Conservation (phyloP, 2,888 invertebrate species). For the Bugula neritina region DNA sequence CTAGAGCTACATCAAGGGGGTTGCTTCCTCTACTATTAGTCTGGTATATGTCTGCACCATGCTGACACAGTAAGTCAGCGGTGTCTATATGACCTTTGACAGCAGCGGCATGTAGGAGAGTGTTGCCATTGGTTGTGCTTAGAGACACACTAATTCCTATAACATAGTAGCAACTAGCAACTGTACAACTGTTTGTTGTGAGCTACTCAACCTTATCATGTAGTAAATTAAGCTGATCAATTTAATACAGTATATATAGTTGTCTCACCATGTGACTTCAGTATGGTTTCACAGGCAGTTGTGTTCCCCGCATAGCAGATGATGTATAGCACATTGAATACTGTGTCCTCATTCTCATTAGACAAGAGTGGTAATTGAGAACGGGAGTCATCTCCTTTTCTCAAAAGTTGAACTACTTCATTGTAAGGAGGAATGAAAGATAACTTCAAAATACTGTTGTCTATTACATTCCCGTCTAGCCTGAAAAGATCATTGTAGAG, state of each 20-base stretch:
- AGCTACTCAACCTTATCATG: no score
- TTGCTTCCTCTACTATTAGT: background rate
- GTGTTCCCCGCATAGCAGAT: background rate
- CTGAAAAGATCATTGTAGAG: no score
- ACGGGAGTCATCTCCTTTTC: background rate
- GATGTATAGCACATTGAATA: background rate
- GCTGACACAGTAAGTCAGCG: background rate
- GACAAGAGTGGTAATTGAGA: background rate
- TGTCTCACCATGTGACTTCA: background rate
- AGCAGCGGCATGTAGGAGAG: slow-evolving; percentile 8
- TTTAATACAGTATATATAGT: no score
- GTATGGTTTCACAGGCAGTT: background rate
- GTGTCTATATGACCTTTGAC: background rate
- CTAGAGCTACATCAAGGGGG: slow-evolving; percentile 14
- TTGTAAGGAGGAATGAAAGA: background rate
- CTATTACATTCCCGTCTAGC: background rate
- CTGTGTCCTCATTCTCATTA: background rate
- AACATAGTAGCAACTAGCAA: no score
- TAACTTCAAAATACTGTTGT: background rate
- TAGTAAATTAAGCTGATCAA: no score
- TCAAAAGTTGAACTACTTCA: background rate
- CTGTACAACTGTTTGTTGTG: no score
- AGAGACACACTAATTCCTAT: background rate
- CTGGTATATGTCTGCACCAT: slow-evolving; percentile 10
- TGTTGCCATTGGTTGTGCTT: slow-evolving; percentile 3